Percentiles rank a stretch among this genome's conserved stretches.
Conservation (phyloP, 2,113 vertebrate species). For the Coracopsis vasa region DNA sequence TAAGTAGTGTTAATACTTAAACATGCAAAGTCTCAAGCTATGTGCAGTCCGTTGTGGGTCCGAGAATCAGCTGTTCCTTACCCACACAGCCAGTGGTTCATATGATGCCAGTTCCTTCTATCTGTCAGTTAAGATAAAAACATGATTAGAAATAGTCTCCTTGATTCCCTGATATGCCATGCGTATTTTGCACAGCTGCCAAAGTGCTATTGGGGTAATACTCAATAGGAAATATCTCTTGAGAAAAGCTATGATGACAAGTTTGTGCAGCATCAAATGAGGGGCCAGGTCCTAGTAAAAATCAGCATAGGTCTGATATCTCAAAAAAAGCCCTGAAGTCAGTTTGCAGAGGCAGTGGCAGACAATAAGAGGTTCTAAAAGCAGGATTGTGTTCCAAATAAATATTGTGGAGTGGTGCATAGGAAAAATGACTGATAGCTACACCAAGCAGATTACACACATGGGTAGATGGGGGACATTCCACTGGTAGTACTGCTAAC, state of each 20-base stretch:
- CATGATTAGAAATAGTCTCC: background rate
- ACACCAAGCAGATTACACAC: background rate
- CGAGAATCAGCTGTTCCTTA: background rate
- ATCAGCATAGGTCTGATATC: background rate
- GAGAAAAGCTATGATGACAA: background rate
- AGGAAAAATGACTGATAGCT: background rate
- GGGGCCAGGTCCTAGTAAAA: background rate
- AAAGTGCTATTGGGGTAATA: background rate
- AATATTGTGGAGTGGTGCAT: background rate
- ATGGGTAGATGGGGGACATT: background rate
- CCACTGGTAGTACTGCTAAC: background rate
- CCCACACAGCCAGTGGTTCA: background rate
- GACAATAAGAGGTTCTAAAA: background rate
- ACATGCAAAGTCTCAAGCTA: background rate
- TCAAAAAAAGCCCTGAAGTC: background rate
- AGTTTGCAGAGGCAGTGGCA: background rate
- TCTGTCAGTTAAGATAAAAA: background rate
- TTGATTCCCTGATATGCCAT: background rate
- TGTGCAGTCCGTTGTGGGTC: background rate
- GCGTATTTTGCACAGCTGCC: background rate
- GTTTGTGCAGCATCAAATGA: background rate
- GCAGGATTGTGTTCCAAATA: background rate
- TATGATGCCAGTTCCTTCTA: background rate
- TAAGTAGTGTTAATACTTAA: background rate
- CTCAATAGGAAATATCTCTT: background rate